Evolutionary conservation across 2,113 vertebrate genomes (phyloP), one percentile per base, ranked within the genome.

Genomic region (Thymallus thymallus): DNA sequence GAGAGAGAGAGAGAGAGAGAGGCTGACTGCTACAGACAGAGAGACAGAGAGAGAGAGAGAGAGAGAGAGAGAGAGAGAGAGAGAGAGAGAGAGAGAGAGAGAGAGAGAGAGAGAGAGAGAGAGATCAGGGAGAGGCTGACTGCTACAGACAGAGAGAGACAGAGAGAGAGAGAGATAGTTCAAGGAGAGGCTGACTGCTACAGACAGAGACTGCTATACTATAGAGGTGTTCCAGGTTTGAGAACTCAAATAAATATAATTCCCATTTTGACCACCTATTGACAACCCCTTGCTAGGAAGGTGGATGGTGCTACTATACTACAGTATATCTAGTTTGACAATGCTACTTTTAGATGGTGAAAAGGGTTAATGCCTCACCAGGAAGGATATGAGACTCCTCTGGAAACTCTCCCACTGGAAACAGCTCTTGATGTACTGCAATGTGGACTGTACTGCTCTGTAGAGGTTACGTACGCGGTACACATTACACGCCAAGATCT

Each of bases 351-450:
- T 78, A 80, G 82, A 86, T 82, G 35, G 1, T 35, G 35, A 35
- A 35, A 84, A 80, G 82, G n/a, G 67, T 68, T 70, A 81, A 76
- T 58, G 73, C 83, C 94, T 95, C 88, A 99, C 98, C 95, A 96
- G 75, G 72, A 99, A 99, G 4, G 97, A 96, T 63, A 92, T 74
- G 79, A 96, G 68, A 77, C 96, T 99, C 87, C 96, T 93, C 68
- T 94, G 86, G 0, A 94, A 87, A 69, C 95, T 98, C 86, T 99
- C 95, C 98, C 98, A 99, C 86, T 95, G 95, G 91, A 99, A 99
- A 82, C 98, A 99, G 94, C 97, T 98, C 84, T 94, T 96, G 82
- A 99, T 93, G 88, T 96, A 99, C 65, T 94, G 96, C 74, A 95
- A 74, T 20, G 94, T 92, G 58, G 94, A 95, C 93, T 91, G 94